Conservation (phyloP, 2,113 vertebrate genomes). For the Eulemur macaco region DNA sequence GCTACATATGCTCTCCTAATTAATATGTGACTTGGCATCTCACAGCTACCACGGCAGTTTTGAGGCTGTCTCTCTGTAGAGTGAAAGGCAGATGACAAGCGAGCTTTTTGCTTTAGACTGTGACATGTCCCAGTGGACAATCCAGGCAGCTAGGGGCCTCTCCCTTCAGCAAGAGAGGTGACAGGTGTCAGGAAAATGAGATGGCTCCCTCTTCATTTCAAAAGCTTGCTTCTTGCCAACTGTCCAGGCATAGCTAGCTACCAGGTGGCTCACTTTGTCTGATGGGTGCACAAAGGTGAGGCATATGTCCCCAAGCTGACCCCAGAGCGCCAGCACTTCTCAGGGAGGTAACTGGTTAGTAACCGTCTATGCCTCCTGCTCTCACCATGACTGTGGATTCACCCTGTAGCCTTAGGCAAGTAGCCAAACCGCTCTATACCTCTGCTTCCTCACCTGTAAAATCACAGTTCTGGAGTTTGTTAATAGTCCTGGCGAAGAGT, state of each 20-base stretch:
- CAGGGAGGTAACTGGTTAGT: background rate
- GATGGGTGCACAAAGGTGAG: background rate
- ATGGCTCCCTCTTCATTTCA: background rate
- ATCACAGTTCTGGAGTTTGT: background rate
- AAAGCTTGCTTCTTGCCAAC: background rate
- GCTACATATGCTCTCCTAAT: background rate
- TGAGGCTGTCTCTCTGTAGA: background rate
- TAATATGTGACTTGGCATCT: background rate
- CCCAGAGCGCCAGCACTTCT: background rate
- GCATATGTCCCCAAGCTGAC: background rate
- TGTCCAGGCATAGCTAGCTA: background rate
- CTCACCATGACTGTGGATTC: background rate
- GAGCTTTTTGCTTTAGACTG: conserved; percentile 45
- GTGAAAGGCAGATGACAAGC: conserved; percentile 42
- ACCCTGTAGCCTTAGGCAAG: too few species aligned
- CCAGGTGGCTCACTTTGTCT: background rate
- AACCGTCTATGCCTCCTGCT: background rate
- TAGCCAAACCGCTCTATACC: background rate
- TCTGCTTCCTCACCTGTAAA: background rate
- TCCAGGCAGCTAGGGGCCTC: background rate
- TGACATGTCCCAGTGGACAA: conserved; percentile 6
- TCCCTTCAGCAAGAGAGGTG: background rate
- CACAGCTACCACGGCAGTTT: background rate
- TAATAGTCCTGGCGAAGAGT: background rate
- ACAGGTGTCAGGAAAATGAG: conserved; percentile 47